phyloP scores from a whole-genome alignment of 2,113 vertebrate species.

The Merops nubicus region DNA sequence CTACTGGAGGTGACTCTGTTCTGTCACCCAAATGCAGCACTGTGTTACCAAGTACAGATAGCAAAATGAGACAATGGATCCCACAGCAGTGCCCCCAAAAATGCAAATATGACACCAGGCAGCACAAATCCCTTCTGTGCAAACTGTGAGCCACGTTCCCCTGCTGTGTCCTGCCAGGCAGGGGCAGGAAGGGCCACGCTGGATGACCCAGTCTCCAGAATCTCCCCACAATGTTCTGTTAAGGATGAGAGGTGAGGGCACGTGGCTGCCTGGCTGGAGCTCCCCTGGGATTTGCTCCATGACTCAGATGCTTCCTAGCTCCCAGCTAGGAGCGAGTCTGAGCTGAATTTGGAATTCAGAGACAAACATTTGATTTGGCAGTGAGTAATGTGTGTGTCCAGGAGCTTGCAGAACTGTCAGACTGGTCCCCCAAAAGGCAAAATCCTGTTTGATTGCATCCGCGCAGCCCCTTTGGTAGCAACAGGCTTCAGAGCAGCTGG shows the following conservation, averaged over 20 bases:
- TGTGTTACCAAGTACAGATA: background rate
- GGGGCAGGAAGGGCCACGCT: background rate
- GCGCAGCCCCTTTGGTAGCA: slow-evolving; percentile 15
- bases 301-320: background rate
- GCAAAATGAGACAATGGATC: background rate
- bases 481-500: background rate
- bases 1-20: accelerated
- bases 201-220: background rate
- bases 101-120: background rate
- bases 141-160: accelerated
- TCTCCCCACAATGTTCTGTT: accelerated
- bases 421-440: background rate
- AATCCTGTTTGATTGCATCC: background rate
- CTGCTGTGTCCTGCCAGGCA: background rate
- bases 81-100: background rate
- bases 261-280: accelerated
- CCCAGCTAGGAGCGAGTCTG: background rate
- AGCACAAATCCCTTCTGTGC: background rate
- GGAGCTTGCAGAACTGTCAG: background rate
- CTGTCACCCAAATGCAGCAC: background rate
- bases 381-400: background rate
- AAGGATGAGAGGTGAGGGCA: background rate
- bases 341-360: background rate
- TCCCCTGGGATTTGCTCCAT: background rate
- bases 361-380: background rate